These are phyloP conservation scores for Drosophila mayri DNA, from an alignment of 1,140 invertebrate genomes.

Conservation along the genomic window DNA sequence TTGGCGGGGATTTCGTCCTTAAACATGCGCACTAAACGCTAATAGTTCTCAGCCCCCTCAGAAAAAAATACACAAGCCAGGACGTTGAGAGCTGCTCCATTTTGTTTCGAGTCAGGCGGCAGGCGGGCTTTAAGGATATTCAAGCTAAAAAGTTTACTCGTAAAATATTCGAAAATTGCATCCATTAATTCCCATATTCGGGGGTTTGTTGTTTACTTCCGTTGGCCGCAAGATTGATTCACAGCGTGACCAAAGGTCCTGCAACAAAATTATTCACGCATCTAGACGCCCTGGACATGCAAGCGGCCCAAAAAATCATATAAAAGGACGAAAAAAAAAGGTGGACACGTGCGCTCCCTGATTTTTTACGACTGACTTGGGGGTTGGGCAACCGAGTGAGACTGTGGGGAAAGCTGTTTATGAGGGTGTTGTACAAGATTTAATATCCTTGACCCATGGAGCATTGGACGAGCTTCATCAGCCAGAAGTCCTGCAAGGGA, in stretches of 20 bases:
- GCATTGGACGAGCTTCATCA: conserved; percentile 34
- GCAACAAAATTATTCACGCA: conserved; percentile 77
- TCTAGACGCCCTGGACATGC: conserved; percentile 64
- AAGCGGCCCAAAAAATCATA: conserved; percentile 45
- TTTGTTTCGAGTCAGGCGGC: conserved; percentile 48
- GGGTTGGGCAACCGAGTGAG: background rate
- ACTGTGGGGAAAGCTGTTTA: conserved; percentile 24
- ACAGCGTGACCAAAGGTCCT: conserved; percentile 82
- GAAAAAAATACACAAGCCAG: conserved; percentile 16
- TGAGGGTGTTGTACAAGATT: conserved; percentile 48
- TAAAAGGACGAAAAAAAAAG: conserved; percentile 36
- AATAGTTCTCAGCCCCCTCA: conserved; percentile 61
- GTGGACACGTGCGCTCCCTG: conserved; percentile 58
- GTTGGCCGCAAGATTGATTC: conserved; percentile 81
- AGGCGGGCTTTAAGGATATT: conserved; percentile 27
- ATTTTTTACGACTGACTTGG: conserved; percentile 48
- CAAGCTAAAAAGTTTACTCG: conserved; percentile 25
- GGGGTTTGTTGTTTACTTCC: conserved; percentile 61
- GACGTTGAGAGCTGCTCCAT: conserved; percentile 59
- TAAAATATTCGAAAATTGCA: conserved; percentile 67
- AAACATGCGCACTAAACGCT: conserved; percentile 82
- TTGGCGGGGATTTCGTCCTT: conserved; percentile 61
- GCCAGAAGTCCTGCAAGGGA: conserved; percentile 25
- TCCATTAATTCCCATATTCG: conserved; percentile 44
- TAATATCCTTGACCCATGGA: conserved; percentile 47